Evolutionary conservation across 2,888 invertebrate genomes (phyloP).

Genomic region (Oxycera nigricornis): DNA sequence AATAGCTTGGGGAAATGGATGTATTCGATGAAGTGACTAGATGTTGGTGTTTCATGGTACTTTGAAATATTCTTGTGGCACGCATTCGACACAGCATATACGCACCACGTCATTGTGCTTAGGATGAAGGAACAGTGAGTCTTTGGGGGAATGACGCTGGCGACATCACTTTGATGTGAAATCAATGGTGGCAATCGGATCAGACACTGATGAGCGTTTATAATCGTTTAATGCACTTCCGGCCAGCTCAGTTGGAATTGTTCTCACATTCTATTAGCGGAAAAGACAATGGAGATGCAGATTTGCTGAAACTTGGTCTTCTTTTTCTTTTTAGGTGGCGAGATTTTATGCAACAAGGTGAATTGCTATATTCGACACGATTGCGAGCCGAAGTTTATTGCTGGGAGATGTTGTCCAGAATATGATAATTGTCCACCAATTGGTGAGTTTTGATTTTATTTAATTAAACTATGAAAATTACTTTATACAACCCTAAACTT

Average conservation of each 20-base stretch:
- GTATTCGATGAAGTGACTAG: neutral
- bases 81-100: neutral
- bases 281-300: neutral
- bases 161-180: neutral
- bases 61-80: neutral
- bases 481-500: too few species aligned
- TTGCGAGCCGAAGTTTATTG: slow-evolving; percentile 74
- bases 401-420: slow-evolving; percentile 80
- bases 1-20: slow-evolving; percentile 1
- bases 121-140: neutral
- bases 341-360: slow-evolving; percentile 78
- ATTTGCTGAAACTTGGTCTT: neutral
- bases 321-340: slow-evolving; percentile 65
- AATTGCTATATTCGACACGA: slow-evolving; percentile 79
- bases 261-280: neutral
- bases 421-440: slow-evolving; percentile 81
- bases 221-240: neutral
- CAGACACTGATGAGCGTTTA: neutral
- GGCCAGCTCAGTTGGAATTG: too few species aligned
- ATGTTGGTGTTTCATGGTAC: neutral
- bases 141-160: neutral
- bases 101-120: neutral
- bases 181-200: neutral
- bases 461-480: too few species aligned
- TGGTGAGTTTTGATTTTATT: slow-evolving; percentile 58